These are phyloP conservation scores for Eumerus sabulonum DNA, from an alignment of 2,888 invertebrate species.

Conservation along the genomic window DNA sequence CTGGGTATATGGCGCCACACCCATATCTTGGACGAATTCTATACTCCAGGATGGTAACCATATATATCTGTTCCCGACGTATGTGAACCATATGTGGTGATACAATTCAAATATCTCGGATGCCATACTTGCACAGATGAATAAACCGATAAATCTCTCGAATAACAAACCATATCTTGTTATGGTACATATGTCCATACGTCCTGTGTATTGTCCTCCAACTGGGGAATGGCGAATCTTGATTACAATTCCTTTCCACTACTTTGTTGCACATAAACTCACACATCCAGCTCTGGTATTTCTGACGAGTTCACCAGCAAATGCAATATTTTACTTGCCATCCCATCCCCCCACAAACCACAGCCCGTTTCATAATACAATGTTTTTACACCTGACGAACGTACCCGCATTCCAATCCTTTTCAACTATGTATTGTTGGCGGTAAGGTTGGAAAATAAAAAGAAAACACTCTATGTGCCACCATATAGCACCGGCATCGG, in stretches of 20 bases:
- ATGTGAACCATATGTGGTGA: background rate
- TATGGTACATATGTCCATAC: background rate
- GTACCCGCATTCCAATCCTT: background rate
- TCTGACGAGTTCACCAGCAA: background rate
- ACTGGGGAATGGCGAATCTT: slow-evolving; percentile 6
- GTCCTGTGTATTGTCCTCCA: background rate
- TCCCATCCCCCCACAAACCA: background rate
- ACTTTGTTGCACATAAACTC: background rate
- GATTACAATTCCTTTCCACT: slow-evolving; percentile 17
- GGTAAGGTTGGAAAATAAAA: slow-evolving; percentile 35
- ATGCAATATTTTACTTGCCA: background rate
- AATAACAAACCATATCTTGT: background rate
- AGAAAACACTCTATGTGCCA: slow-evolving; percentile 6
- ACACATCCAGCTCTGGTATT: background rate
- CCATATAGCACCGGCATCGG: too few relatives aligned
- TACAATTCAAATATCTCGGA: slow-evolving; percentile 16
- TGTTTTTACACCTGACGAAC: slow-evolving; percentile 28
- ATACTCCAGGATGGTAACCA: too few relatives aligned
- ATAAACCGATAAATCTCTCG: slow-evolving; percentile 11
- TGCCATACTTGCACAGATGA: background rate
- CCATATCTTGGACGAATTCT: too few relatives aligned
- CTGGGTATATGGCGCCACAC: too few relatives aligned
- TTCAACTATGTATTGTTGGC: slow-evolving; percentile 2
- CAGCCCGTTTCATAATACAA: background rate
- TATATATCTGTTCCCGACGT: too few relatives aligned